Base-by-base conservation (phyloP, 2,888 invertebrate species). In the Erpobdella octoculata region DNA sequence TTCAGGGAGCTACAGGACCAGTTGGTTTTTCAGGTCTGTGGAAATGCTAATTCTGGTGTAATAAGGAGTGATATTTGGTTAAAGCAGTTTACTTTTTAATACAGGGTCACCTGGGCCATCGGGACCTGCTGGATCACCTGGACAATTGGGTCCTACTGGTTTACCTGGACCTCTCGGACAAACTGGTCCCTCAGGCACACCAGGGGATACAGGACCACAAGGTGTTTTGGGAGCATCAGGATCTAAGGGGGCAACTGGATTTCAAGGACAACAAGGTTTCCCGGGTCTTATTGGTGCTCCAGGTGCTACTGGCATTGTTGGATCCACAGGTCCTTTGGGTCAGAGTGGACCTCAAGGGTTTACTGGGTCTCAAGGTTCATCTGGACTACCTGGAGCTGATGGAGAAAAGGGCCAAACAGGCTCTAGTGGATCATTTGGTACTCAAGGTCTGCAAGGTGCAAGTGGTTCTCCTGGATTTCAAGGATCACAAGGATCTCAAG, bases 71-170 rank as follows among this genome's bases (percentile, higher is more conserved):
- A 59, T 36, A 4, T 41, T 3, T 48, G 5, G 25, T 48, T 48
- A 48, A 48, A 3, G 3, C n/a, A n/a, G n/a, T n/a, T n/a, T 6
- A 6, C 48, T 21, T 48, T 48, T 48, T 3, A 6, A 61, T 41
- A 0, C 46, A 18, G 72, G 74, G n/a, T 18, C 15, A 64, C 59
- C 72, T 21, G 76, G 76, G 31, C 71, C 72, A 65, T 15, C 36
- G n/a, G 76, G 76, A 67, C 48, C 67, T 48, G 61, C 67, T 38
- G 76, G 76, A n/a, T 21, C 70, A 15, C 28, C 61, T n/a, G 76
- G 76, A 61, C 38, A 66, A n/a, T 37, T 61, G 53, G 76, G 76
- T 8, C 4, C 48, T 21, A 38, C 66, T 21, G 76, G 76, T 21
- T 21, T 59, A 46, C 18, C 71, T 46, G 74, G 74, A 35, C 15